A percentile compares a stretch with the other conserved stretches of the same genome.
Conservation (phyloP, 64 coral and sea anemone genomes). For the Montipora foliosa region DNA sequence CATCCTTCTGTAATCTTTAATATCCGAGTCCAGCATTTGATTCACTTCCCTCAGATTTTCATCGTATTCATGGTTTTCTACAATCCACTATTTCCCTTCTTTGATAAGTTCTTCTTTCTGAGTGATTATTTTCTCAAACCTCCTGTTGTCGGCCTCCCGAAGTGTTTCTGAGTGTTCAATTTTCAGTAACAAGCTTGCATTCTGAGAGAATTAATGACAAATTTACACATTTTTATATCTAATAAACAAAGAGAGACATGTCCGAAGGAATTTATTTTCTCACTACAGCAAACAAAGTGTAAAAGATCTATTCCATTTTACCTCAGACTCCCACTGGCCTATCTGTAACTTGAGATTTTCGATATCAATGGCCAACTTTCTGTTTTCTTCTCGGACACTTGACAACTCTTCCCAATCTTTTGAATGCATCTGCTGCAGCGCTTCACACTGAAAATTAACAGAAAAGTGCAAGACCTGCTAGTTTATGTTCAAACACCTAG, state of each 20-base stretch:
- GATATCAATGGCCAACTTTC: neutral
- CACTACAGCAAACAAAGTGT: neutral
- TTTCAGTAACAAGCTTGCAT: constrained; percentile 32
- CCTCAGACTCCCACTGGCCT: neutral
- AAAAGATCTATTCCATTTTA: neutral
- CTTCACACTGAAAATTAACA: neutral
- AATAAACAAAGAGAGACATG: neutral
- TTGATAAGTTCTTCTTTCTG: constrained; percentile 72
- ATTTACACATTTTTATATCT: neutral
- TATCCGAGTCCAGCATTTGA: constrained; percentile 87
- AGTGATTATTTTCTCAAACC: constrained; percentile 51
- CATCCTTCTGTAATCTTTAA: constrained; percentile 85
- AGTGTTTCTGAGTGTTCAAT: constrained; percentile 75
- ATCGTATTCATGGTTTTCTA: constrained; percentile 70
- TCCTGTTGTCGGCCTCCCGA: constrained; percentile 69
- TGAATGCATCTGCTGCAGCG: neutral
- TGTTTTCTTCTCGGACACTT: constrained; percentile 11
- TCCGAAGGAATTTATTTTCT: neutral
- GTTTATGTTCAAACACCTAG: neutral
- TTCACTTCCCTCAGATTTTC: constrained; percentile 93
- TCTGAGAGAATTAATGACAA: neutral
- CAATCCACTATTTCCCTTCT: constrained; percentile 64
- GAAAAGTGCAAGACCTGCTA: neutral
- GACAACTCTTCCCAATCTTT: constrained; percentile 9
- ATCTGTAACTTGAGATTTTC: neutral